Evolutionary conservation across 2,113 vertebrate genomes (phyloP), one percentile per base, ranked within the genome.

Genomic region (Nerophis ophidion): DNA sequence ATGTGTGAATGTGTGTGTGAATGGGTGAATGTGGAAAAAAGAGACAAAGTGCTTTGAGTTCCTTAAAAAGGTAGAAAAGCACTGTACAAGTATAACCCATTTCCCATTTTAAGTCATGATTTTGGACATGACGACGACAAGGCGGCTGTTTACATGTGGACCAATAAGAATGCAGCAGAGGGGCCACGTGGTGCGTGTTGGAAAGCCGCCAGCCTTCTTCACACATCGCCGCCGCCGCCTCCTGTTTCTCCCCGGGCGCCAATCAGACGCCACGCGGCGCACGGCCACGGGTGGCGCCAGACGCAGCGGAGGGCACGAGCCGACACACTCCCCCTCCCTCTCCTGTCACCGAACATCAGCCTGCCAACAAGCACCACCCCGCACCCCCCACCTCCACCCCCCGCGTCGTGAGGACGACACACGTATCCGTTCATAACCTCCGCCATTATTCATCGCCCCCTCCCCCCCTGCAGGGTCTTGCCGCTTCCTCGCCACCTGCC

Each of bases 121-220:
- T 6, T 11, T 44, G 1, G 40, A 12, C 11, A 44, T 44, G 40
- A 44, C 11, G 40, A 44, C 40, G 12, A 44, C 40, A 44, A 44
- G 40, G 40, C 2, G 40, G 40, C 40, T 12, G 40, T 5, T 44
- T 12, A 11, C 10, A 44, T 12, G 11, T 3, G 1, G 11, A 44
- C 40, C 40, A 44, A 44, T 44, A 9, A 44, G 10, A 44, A 44
- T 12, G 10, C 10, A 44, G 40, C 40, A 44, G 12, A 44, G 40
- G 5, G 40, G 40, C 40, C 40, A 44, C 40, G 40, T 44, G 40
- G 26, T 33, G 17, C 1, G 40, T 40, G 38, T 33, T 57, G 79
- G 86, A 89, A 86, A 81, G 15, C 68, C 72, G 66, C 92, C 92
- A 93, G 91, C 92, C 91, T 81, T 73, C 86, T 73, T 89, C 89